These are phyloP conservation scores for Condylura cristata DNA, from an alignment of 2,113 vertebrate genomes.

Conservation along the genomic window DNA sequence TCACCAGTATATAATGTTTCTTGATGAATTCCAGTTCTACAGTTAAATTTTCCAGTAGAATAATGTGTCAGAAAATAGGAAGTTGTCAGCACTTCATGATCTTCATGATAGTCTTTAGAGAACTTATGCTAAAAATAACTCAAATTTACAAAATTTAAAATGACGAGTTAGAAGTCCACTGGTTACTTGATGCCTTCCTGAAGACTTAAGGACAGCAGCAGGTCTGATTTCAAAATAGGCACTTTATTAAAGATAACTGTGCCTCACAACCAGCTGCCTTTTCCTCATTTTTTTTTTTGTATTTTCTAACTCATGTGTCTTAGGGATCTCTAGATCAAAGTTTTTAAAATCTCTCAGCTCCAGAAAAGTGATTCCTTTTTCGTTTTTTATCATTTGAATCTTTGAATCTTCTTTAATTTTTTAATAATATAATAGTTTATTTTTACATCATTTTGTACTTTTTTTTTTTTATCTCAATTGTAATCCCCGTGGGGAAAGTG, in stretches of 20 bases:
- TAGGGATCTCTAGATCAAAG: background rate
- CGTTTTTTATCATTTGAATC: no score
- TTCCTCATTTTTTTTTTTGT: background rate
- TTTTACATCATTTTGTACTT: no score
- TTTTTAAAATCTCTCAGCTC: background rate
- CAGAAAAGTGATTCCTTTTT: background rate
- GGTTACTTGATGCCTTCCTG: background rate
- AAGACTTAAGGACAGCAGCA: background rate
- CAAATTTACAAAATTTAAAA: background rate
- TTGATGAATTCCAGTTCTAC: conserved; percentile 45
- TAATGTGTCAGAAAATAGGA: conserved; percentile 60
- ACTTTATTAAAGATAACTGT: background rate
- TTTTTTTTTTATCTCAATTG: no score
- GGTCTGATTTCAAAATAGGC: background rate
- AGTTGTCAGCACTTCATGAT: background rate
- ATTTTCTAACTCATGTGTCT: background rate
- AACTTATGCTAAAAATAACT: background rate
- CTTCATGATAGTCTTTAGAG: conserved; percentile 13
- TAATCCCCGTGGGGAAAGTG: no score
- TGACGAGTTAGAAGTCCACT: background rate
- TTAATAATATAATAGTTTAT: no score
- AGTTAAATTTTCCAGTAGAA: conserved; percentile 66
- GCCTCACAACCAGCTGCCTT: background rate
- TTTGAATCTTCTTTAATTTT: no score
- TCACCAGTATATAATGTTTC: background rate